These are phyloP conservation scores for Phoxinus phoxinus DNA, from an alignment of 2,113 vertebrate genomes.

Conservation along the genomic window DNA sequence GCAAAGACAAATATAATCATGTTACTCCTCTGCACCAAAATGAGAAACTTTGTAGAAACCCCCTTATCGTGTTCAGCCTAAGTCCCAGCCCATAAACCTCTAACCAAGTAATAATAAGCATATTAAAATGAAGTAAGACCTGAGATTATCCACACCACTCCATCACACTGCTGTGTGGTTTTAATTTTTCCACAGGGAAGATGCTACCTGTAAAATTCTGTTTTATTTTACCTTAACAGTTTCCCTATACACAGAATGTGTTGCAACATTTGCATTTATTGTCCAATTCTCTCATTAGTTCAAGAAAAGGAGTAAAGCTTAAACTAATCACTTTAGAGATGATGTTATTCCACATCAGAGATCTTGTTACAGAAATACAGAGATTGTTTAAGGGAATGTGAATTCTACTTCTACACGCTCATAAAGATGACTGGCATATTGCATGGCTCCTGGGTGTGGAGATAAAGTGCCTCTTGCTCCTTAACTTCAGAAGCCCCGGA, in stretches of 20 bases:
- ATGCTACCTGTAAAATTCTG: background rate
- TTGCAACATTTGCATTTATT: slow-evolving; percentile 15
- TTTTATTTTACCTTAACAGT: background rate
- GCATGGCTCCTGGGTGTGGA: slow-evolving; percentile 32
- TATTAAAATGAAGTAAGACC: slow-evolving; percentile 34
- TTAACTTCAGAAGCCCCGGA: slow-evolving; percentile 17
- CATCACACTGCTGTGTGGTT: background rate
- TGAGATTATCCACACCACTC: slow-evolving; percentile 7
- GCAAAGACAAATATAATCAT: slow-evolving; percentile 27
- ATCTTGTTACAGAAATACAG: slow-evolving; percentile 14
- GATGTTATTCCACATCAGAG: slow-evolving; percentile 27
- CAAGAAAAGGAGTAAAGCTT: background rate
- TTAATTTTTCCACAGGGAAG: slow-evolving; percentile 10
- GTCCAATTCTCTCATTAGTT: slow-evolving; percentile 17
- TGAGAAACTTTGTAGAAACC: slow-evolving; percentile 8
- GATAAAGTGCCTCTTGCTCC: slow-evolving; percentile 43
- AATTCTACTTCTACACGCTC: slow-evolving; percentile 16
- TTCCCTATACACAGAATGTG: background rate
- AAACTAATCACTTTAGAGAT: slow-evolving; percentile 23
- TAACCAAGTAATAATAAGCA: slow-evolving; percentile 44
- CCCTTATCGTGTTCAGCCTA: slow-evolving; percentile 1
- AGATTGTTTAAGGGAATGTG: slow-evolving; percentile 31
- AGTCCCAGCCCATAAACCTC: slow-evolving; percentile 27
- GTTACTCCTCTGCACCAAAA: slow-evolving; percentile 8
- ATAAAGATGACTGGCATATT: slow-evolving; percentile 30